Base-by-base conservation (phyloP, 1,140 invertebrate species). In the Xylocopa sonorina region DNA sequence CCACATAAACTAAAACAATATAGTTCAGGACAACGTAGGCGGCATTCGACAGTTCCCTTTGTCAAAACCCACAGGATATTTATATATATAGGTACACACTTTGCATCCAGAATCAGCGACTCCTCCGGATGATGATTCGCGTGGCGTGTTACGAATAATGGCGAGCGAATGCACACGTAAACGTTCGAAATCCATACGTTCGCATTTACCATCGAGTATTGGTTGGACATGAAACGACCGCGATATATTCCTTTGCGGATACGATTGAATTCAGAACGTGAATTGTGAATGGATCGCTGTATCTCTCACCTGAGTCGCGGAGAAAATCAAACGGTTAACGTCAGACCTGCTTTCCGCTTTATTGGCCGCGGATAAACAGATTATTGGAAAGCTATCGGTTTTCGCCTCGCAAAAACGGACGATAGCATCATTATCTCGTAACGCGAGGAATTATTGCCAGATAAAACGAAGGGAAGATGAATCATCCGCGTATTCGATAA, bases 201-300 rank as follows among this genome's bases (percentile, higher is more conserved):
- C 58, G 27, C 48, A 14, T 43, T 34, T 18, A 29, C n/a, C n/a
- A n/a, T 60, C 27, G 53, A 1, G 27, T 66, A 83, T 81, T 29
- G 38, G 29, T 50, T 29, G 32, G 57, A 53, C 16, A 27, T 21
- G 53, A 74, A 68, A 68, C 58, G 68, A 68, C 32, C 53, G 24
- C 38, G 50, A 66, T 55, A 68, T 68, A 66, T 67, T 1, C 51
- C 7, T n/a, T 57, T 9, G 18, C 16, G 34, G 16, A 34, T 32
- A 55, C 12, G n/a, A 78, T 48, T 71, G 51, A 81, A 75, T 67
- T 58, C 29, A 48, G 21, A 62, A 38, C 29, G 63, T 18, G 50
- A 74, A 43, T 71, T 50, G 63, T 64, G 66, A 83, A 83, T 69
- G 78, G n/a, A 21, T 63, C 27, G 38, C n/a, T 24, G 43, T 63